Base-by-base conservation (phyloP, 2,113 vertebrate species). In the Labeo catla region DNA sequence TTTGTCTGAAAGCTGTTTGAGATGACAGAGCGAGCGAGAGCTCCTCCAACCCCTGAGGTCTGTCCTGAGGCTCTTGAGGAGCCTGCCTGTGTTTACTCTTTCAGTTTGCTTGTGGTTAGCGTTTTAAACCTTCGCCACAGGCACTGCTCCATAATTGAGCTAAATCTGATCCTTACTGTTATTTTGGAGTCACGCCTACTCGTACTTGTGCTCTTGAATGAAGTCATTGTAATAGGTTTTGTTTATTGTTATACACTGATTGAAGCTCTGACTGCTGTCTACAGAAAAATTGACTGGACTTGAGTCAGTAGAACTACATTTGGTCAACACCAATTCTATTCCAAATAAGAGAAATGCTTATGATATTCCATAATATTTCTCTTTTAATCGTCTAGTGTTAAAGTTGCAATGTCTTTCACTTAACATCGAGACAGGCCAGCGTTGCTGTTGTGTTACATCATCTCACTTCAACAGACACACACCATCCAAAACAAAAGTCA, bases 361-460 rank as follows among this genome's bases (percentile, higher is more conserved):
- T 11, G 11, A n/a, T 0, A 34, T 23, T 5, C 76, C 5, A 11
- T n/a, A 36, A 34, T 61, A 43, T 43, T n/a, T 6, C 19, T 59
- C 4, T 79, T 12, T 49, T 50, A 76, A 50, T 52, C 13, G 4
- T 28, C 6, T 36, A 23, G 12, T 45, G 43, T 80, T 63, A 81
- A 80, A 21, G 76, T 84, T 65, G 81, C 50, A 54, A 36, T 82
- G 63, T 73, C 45, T 81, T 87, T 66, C 54, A 57, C 9, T 6
- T 16, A 52, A 8, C 77, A 77, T 45, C 73, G 2, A 19, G 78
- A 6, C 54, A 80, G 63, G 9, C 50, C 86, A 88, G 63, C 80
- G 54, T 93, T 94, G 89, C 92, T 77, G 45, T 87, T 81, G 39
- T 8, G 59, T 93, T 93, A 86, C 91, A 87, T 94, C 92, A 92